Base-by-base conservation (phyloP, 2,888 invertebrate genomes). In the Drosophila birchii region DNA sequence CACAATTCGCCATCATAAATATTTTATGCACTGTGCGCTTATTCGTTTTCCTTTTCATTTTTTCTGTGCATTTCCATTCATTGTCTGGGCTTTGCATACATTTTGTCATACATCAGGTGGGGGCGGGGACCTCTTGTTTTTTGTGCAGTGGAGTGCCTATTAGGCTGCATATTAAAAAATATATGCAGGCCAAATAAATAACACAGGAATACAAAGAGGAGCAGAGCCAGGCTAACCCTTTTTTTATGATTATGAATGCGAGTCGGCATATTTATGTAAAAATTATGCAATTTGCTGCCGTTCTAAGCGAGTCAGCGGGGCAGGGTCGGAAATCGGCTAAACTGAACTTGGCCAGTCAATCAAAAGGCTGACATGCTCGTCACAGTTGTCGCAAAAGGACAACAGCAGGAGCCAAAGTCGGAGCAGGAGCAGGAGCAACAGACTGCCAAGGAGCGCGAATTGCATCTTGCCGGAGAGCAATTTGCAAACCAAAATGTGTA, bases 271-370 rank as follows among this genome's bases (percentile, higher is more conserved):
- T 86, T 86, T 86, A 86, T 86, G 86, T 89, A 89, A 86, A 86
- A 86, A 86, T 87, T 86, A 86, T 86, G 89, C 86, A 86, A 89
- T 86, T 86, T 88, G 86, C 86, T 86, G 89, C 89, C 89, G 86
- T 84, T 88, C 83, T 84, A 84, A 88, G 79, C 71, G 67, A 82
- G 74, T 73, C 12, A 4, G 20, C 12, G 43, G 43, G 43, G 20
- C 43, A 14, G 12, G 41, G 55, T 53, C 47, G 74, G 58, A 76
- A 63, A 88, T 82, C 78, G 84, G 85, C 74, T 77, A 81, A 86
- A 84, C 75, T 78, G 85, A 86, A 88, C 88, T 88, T 88, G 80
- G 85, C 86, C 88, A 84, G 84, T 84, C 84, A 84, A 84, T 84
- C 84, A 84, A 88, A 88, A 79, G n/a, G 82, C 78, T 89, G 89